Base-by-base conservation (phyloP, 2,797 vertebrate genomes). In the Pristis pectinata region DNA sequence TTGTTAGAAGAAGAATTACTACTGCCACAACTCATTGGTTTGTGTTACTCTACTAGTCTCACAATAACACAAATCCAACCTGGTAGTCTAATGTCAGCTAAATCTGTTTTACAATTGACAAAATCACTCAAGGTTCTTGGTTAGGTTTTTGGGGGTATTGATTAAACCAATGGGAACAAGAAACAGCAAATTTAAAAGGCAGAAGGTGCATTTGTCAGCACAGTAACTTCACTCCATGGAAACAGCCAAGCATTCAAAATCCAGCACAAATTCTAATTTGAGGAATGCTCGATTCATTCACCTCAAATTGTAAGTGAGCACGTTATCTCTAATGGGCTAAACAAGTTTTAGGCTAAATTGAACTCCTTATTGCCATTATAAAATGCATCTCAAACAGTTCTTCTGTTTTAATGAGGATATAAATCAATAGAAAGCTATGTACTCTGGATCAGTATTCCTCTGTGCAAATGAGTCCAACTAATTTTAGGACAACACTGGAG, bases 181-280 rank as follows among this genome's bases (percentile, higher is more conserved):
- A 34, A 77, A n/a, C 30, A 96, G 95, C 34, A 95, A 95, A 95
- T 74, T 93, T n/a, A n/a, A 95, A 94, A 95, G 94, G 61, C 64
- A 95, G 89, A 94, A 94, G 95, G 95, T 96, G 94, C 96, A 95
- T 95, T 49, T 95, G 95, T 59, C 96, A 96, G 96, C 94, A 95
- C 95, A 95, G 95, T 96, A 97, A 97, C 97, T 97, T 97, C 96
- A 97, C 97, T 96, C 95, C 95, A 96, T 97, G 96, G 96, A 77
- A 85, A 85, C 49, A 56, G 24, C 82, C 44, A 53, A 3, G 49
- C 30, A 11, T 6, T 59, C 83, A 61, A 87, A 87, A 30, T 22
- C 0, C 27, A 30, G 53, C 83, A 59, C 27, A 59, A 11, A 53
- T 30, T 30, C 24, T 5, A 17, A 53, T 83, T 49, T 49, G 44